These are phyloP conservation scores for Hestina assimilis DNA, from an alignment of 1,140 invertebrate species.

Conservation along the genomic window DNA sequence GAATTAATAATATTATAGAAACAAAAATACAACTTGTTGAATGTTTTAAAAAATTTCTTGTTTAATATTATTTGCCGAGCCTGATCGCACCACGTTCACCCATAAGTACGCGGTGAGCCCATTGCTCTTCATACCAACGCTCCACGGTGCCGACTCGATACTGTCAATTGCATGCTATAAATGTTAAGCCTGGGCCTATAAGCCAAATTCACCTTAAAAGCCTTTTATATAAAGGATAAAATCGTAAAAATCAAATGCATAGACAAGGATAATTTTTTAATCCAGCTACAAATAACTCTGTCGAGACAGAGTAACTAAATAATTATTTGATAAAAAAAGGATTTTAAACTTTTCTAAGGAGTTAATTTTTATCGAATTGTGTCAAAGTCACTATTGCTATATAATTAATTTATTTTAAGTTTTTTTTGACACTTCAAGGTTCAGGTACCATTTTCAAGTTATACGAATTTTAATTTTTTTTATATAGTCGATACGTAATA, in stretches of 20 bases:
- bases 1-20: neutral
- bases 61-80: constrained; percentile 14
- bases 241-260: neutral
- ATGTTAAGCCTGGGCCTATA: neutral
- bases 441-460: too few species aligned
- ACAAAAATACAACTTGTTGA: too few species aligned
- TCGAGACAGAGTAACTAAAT: constrained; percentile 31
- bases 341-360: too few species aligned
- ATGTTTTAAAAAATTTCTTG: neutral
- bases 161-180: constrained; percentile 43
- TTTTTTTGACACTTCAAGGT: too few species aligned
- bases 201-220: constrained; percentile 3
- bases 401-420: too few species aligned
- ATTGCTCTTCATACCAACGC: constrained; percentile 39
- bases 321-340: too few species aligned
- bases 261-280: constrained; percentile 31
- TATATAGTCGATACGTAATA: too few species aligned
- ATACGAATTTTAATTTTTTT: too few species aligned
- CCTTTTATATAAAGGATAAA: constrained; percentile 11
- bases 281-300: constrained; percentile 23
- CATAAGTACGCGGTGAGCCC: constrained; percentile 39
- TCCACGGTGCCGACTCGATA: constrained; percentile 40
- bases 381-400: too few species aligned
- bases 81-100: constrained; percentile 38
- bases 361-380: too few species aligned